Base-by-base conservation (phyloP, 2,888 invertebrate genomes). In the Erpobdella octoculata region DNA sequence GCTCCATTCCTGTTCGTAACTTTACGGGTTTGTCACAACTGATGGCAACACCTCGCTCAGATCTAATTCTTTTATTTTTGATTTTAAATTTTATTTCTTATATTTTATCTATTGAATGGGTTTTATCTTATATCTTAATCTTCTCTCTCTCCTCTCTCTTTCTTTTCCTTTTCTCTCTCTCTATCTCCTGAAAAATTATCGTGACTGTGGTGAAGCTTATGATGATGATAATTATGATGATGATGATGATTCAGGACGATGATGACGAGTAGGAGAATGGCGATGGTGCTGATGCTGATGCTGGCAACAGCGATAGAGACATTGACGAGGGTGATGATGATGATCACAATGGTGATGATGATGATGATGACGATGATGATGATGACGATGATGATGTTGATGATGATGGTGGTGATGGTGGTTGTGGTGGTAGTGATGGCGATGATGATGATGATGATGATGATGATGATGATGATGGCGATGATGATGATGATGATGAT, bases 351-450 rank as follows among this genome's bases (percentile, higher is more conserved):
- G 67, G 46, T 67, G 48, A 4, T 67, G 41, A 67, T 38, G 67
- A 67, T 67, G 67, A n/a, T 46, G 48, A 46, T 67, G 67, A 46
- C 46, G 48, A 67, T 21, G 67, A 67, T 46, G 67, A 67, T 4
- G 67, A 46, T 46, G 46, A 41, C 46, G 48, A 67, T 46, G 67
- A 67, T 38, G 67, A 67, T 67, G 67, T 41, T 38, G 67, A 67
- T 67, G 67, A 41, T n/a, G 21, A 3, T 41, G 67, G 1, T 67
- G 48, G 33, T 46, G 41, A 21, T 67, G 31, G 31, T 33, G 33
- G 31, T 12, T 8, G 31, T 33, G 31, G 2, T 33, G 31, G 31
- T 62, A n/a, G 59, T 59, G 31, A 59, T 5, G 53, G 28, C 9
- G n/a, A 53, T 8, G 28, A 53, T n/a, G 9, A 53, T 18, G 53